Evolutionary conservation across 2,113 vertebrate genomes (phyloP), one percentile per base, ranked within the genome.

Genomic region (Tachuris rubrigastra): DNA sequence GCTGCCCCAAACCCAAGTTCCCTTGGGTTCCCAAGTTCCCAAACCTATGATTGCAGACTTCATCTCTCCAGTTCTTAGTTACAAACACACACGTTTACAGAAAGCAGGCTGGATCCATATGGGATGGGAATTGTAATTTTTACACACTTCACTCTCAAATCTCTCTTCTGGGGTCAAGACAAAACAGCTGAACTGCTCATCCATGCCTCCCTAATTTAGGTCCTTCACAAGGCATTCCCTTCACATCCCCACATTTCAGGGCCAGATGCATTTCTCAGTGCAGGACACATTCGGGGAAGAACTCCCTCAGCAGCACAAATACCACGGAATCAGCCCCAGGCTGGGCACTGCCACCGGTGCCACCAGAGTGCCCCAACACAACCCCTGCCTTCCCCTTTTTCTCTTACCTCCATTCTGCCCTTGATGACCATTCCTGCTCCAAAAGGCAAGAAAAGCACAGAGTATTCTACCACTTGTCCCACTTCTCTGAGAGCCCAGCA

Each of bases 211-310:
- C 9, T 46, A 5, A 23, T 11, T 41, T 8, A 41, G 12, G 4
- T 85, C 47, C 69, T 41, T 33, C 6, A 20, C 12, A 13, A 37
- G 5, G 25, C 37, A 46, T 7, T 23, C 27, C 18, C 30, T 78
- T 35, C 69, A n/a, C 25, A 24, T 30, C 15, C 59, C 55, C 65
- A 22, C 31, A 2, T 58, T 69, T 37, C 0, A 0, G 46, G 55
- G 15, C 44, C 47, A 52, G 88, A 12, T 20, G 28, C 17, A 2
- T 44, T 37, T 85, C 46, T 71, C 3, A 0, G 5, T 0, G 0
- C 4, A 62, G 50, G 14, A 82, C 11, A 1, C 1, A 0, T 60
- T 35, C 37, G 0, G 30, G 13, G 17, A 87, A 25, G 73, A 67
- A 12, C 28, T 28, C 7, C 14, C 23, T n/a, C 19, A 50, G 68